A percentile compares a stretch with the other conserved stretches of the same genome.
phyloP scores from a whole-genome alignment of 2,797 vertebrate genomes.

The Tympanoctomys barrerae region DNA sequence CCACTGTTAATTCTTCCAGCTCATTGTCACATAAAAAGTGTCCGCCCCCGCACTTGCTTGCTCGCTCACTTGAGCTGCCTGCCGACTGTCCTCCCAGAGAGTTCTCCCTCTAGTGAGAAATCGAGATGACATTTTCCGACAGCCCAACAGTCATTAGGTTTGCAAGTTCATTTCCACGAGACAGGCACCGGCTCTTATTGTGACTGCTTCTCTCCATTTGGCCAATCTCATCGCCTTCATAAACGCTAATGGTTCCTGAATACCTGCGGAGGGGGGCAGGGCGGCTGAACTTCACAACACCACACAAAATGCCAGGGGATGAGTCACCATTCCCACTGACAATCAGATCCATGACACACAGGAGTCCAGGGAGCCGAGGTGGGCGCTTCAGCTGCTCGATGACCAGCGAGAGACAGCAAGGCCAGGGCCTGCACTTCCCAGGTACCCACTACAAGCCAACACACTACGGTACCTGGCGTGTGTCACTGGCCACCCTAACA shows the following conservation, averaged over 20 bases:
- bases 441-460: not conserved
- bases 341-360: not conserved
- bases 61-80: not conserved
- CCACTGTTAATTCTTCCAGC: slow-evolving; percentile 35
- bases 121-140: slow-evolving; percentile 43
- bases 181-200: slow-evolving; percentile 49
- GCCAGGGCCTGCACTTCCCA: not conserved
- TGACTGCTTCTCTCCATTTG: slow-evolving; percentile 31
- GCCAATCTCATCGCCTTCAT: slow-evolving; percentile 43
- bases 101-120: slow-evolving; percentile 61
- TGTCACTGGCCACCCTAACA: too few species aligned
- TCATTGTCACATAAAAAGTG: not conserved
- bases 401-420: not conserved
- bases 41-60: not conserved
- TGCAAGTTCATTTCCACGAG: slow-evolving; percentile 47
- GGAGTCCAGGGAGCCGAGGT: not conserved
- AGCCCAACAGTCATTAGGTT: slow-evolving; percentile 51
- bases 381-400: not conserved
- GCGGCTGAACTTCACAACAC: not conserved
- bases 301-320: not conserved
- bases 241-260: slow-evolving; percentile 46
- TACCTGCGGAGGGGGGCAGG: slow-evolving; percentile 38
- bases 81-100: slow-evolving; percentile 67
- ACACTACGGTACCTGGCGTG: accelerated
- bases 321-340: slow-evolving; percentile 17